These are phyloP conservation scores for Ptychochromis oligacanthus DNA, from an alignment of 2,113 vertebrate species.

Conservation along the genomic window DNA sequence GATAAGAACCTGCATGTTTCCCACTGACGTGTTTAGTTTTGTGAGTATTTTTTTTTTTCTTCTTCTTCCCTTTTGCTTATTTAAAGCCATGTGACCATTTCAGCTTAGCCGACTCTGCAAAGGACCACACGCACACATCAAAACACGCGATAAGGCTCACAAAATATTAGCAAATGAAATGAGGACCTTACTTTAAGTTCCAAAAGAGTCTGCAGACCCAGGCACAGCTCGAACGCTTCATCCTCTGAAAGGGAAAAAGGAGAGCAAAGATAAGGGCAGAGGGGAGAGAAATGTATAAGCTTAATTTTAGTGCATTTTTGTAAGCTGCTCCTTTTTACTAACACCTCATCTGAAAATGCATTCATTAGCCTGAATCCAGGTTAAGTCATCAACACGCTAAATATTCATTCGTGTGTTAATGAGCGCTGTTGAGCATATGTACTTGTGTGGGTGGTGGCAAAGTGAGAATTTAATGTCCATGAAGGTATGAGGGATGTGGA, in stretches of 20 bases:
- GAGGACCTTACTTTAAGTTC: slow-evolving; percentile 88
- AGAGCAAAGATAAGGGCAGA: slow-evolving; percentile 4
- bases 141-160: not conserved
- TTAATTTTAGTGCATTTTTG: not conserved
- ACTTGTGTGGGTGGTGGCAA: not conserved
- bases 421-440: not conserved
- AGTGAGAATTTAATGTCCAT: slow-evolving; percentile 11
- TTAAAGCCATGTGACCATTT: not conserved
- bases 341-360: not conserved
- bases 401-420: slow-evolving; percentile 12
- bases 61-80: not conserved
- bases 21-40: not conserved
- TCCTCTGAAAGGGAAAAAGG: slow-evolving; percentile 80
- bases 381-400: slow-evolving; percentile 8
- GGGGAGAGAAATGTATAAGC: not conserved
- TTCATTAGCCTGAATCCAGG: slow-evolving; percentile 20
- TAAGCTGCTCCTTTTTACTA: slow-evolving; percentile 10
- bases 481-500: not conserved
- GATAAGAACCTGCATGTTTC: not conserved
- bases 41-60: not conserved
- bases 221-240: slow-evolving; percentile 85
- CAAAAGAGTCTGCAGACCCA: slow-evolving; percentile 90
- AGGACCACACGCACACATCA: not conserved
- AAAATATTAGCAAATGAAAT: slow-evolving; percentile 33
- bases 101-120: not conserved